These are phyloP conservation scores for Dendrophyllia cribrosa DNA, from an alignment of 64 coral and sea anemone species.

Conservation along the genomic window DNA sequence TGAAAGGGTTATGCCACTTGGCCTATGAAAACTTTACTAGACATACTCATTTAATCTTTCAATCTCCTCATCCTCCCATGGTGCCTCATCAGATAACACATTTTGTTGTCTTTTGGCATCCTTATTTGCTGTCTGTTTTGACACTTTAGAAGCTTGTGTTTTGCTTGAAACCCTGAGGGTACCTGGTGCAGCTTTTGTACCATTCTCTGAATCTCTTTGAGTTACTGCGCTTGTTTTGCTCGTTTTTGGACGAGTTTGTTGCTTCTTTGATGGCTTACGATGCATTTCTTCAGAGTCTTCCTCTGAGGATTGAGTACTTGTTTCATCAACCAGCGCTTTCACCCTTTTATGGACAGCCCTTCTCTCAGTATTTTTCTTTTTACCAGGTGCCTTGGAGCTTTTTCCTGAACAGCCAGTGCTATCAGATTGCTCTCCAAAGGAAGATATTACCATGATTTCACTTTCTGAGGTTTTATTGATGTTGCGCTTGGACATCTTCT, in stretches of 20 bases:
- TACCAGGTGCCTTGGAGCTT: neutral
- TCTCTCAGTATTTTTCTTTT: neutral
- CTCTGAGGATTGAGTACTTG: constrained; percentile 11
- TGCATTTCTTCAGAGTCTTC: neutral
- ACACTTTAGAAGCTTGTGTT: neutral
- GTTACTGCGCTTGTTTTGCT: neutral
- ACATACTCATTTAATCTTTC: constrained; percentile 58
- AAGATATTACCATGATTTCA: neutral
- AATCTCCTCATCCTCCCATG: constrained; percentile 58
- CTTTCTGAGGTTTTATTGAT: neutral
- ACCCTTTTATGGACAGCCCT: neutral
- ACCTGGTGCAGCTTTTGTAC: neutral
- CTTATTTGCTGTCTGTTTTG: constrained; percentile 20
- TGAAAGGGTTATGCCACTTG: neutral
- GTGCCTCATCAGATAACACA: neutral
- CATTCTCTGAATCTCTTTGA: neutral
- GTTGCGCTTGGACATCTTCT: neutral
- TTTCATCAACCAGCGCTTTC: neutral
- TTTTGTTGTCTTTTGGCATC: neutral
- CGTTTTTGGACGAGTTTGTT: neutral
- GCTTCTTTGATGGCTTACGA: neutral
- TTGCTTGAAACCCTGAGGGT: neutral
- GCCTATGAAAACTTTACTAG: neutral
- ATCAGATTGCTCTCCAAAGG: neutral
- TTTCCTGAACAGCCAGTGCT: neutral